A percentile compares a stretch with the other conserved stretches of the same genome.
phyloP scores from a whole-genome alignment of 53 echinoderm and acorn worm genomes.

The Temnopleurus reevesii region DNA sequence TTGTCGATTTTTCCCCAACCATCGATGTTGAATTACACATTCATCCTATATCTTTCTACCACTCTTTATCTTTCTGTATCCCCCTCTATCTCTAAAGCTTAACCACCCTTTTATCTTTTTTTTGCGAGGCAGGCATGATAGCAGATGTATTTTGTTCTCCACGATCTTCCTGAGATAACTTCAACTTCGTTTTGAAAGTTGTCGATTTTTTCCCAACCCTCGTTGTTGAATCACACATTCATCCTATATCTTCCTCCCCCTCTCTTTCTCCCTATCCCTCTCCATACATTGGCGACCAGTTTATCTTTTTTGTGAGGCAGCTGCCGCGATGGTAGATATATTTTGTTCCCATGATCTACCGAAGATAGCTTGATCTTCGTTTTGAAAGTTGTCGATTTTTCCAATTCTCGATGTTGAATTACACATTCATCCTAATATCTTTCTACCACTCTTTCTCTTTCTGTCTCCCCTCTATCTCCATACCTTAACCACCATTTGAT shows the following conservation, averaged over 20 bases:
- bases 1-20: too few relatives aligned
- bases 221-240: background rate
- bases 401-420: too few relatives aligned
- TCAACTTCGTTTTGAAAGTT: background rate
- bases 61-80: background rate
- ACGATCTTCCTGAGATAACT: background rate
- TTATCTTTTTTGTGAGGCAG: too few relatives aligned
- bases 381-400: too few relatives aligned
- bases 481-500: too few relatives aligned
- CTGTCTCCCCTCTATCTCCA: background rate
- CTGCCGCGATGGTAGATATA: too few relatives aligned
- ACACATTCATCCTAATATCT: background rate
- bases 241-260: background rate
- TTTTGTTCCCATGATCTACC: too few relatives aligned
- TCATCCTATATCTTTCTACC: background rate
- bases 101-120: too few relatives aligned
- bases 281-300: too few relatives aligned
- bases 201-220: background rate
- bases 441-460: background rate
- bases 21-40: too few relatives aligned
- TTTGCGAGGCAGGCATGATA: background rate
- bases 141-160: slow-evolving; percentile 5
- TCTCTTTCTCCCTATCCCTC: background rate
- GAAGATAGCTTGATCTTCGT: too few relatives aligned
- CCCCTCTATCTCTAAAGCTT: background rate